phyloP scores from a whole-genome alignment of 2,113 vertebrate species.

The Apistogramma diplotaenia region DNA sequence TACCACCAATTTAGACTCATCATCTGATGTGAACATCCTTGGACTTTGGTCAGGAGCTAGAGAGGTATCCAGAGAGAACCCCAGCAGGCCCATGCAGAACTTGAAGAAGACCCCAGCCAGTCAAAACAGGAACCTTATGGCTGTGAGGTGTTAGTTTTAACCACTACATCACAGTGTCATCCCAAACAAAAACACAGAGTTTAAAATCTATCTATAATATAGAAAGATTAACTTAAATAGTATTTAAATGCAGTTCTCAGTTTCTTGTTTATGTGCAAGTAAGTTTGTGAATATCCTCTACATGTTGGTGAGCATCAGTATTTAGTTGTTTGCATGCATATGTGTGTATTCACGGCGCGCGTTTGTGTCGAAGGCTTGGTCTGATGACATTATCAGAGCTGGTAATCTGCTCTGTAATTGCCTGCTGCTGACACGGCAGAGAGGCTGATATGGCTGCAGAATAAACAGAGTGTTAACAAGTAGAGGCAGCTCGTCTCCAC shows the following conservation, averaged over 20 bases:
- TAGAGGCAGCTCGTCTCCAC: constrained; percentile 14
- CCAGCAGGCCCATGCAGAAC: background rate
- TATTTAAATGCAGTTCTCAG: background rate
- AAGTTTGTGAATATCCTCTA: background rate
- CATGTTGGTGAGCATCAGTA: background rate
- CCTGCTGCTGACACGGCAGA: constrained; percentile 49
- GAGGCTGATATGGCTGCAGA: constrained; percentile 40
- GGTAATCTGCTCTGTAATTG: constrained; percentile 64
- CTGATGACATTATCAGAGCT: constrained; percentile 53
- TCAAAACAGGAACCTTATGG: background rate
- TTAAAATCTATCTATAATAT: background rate
- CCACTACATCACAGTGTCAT: too few species aligned
- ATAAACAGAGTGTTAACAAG: constrained; percentile 55
- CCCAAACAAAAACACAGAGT: too few species aligned
- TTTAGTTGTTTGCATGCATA: background rate
- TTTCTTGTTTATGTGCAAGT: background rate
- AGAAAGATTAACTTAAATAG: background rate
- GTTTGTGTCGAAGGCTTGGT: constrained; percentile 4
- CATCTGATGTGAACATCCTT: background rate
- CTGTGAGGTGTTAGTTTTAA: background rate
- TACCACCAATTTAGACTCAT: background rate
- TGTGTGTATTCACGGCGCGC: background rate
- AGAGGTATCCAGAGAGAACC: background rate
- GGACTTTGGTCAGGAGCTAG: background rate
- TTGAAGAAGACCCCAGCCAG: background rate